Conservation (phyloP, 2,888 invertebrate species). For the Amphiduros pacificus region DNA sequence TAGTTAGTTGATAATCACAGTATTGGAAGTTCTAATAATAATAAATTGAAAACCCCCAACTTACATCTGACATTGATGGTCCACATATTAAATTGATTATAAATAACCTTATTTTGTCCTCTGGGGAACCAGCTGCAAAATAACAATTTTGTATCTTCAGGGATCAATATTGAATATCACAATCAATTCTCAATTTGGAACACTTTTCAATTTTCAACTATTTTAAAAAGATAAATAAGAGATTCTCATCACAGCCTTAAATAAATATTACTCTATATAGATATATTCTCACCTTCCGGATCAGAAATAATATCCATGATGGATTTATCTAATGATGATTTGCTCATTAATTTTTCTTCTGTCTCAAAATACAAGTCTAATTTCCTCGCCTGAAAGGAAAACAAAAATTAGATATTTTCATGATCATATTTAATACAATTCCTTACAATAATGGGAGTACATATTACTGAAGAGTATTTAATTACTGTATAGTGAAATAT, state of each 20-base stretch:
- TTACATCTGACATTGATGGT: slow-evolving; percentile 73
- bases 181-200: neutral
- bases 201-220: neutral
- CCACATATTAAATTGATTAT: slow-evolving; percentile 85
- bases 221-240: no score
- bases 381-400: slow-evolving; percentile 70
- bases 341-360: slow-evolving; percentile 94
- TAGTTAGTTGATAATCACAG: no score
- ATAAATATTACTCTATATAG: no score
- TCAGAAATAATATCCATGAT: slow-evolving; percentile 86
- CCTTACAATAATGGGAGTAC: no score
- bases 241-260: no score
- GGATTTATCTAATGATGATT: slow-evolving; percentile 70
- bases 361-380: slow-evolving; percentile 95
- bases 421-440: no score
- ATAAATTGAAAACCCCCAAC: slow-evolving; percentile 17
- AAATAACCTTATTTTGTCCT: slow-evolving; percentile 91
- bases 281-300: slow-evolving; percentile 64
- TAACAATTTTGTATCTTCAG: no score
- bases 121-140: slow-evolving; percentile 73
- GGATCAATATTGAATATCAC: no score
- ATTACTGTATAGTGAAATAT: no score
- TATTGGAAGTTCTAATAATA: no score
- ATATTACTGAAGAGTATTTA: no score
- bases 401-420: neutral